phyloP scores from a whole-genome alignment of 2,113 vertebrate genomes.

The Varanus salvator region DNA sequence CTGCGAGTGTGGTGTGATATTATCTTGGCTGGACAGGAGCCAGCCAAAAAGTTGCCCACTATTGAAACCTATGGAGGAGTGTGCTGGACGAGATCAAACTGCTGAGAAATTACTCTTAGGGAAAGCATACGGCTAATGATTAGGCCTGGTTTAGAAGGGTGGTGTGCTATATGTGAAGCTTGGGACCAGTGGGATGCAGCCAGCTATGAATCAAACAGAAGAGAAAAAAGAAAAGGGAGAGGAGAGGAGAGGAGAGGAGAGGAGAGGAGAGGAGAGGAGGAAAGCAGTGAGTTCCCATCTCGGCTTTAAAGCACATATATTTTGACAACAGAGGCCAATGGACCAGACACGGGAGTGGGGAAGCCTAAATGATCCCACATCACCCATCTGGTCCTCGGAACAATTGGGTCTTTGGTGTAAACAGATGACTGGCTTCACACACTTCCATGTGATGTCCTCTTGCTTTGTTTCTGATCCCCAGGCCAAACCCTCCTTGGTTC shows the following conservation, averaged over 20 bases:
- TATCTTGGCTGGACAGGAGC: conserved; percentile 62
- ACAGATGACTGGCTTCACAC: too few relatives aligned
- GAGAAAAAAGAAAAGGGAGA: neutral
- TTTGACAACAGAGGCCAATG: neutral
- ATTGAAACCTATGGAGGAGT: conserved; percentile 59
- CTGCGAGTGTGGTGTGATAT: conserved; percentile 64
- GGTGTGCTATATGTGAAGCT: conserved; percentile 33
- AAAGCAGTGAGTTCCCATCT: neutral
- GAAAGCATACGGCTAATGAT: conserved; percentile 50
- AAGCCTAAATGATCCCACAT: too few relatives aligned
- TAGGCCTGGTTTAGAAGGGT: conserved; percentile 44
- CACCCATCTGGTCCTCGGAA: too few relatives aligned
- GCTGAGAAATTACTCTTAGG: conserved; percentile 50
- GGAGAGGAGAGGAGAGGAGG: neutral
- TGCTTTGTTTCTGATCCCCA: too few relatives aligned
- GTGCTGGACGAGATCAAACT: conserved; percentile 53
- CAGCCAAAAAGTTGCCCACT: conserved; percentile 62
- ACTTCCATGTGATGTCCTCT: too few relatives aligned
- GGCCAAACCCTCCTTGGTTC: too few relatives aligned
- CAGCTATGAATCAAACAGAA: conserved; percentile 28
- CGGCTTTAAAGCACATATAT: neutral
- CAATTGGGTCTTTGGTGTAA: too few relatives aligned
- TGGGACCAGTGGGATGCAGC: conserved; percentile 23
- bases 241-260: neutral
- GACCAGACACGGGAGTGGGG: neutral